phyloP scores from a whole-genome alignment of 2,113 vertebrate genomes.

The Oryzias curvinotus region DNA sequence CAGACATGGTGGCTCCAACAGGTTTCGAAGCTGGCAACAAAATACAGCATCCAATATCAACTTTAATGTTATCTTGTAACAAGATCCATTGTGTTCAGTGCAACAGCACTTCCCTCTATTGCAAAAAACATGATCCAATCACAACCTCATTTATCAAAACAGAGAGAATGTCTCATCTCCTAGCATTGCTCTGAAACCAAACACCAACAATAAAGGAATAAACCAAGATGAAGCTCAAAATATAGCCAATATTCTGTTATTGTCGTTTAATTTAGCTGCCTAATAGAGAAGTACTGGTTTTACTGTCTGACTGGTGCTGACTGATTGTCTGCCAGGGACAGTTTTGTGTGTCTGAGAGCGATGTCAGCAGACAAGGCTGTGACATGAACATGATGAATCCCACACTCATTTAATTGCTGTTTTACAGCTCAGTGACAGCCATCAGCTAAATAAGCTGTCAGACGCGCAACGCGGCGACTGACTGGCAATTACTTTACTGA shows the following conservation, averaged over 20 bases:
- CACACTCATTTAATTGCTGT: slow-evolving; percentile 62
- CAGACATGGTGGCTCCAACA: slow-evolving; percentile 13
- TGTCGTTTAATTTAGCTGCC: slow-evolving; percentile 9
- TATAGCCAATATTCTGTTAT: slow-evolving; percentile 14
- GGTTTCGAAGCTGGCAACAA: slow-evolving; percentile 1
- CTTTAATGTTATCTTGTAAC: slow-evolving; percentile 5
- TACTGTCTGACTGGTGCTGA: slow-evolving; percentile 29
- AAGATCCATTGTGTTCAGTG: background rate
- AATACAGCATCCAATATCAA: slow-evolving; percentile 3
- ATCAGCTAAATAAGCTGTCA: slow-evolving; percentile 67
- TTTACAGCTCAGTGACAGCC: slow-evolving; percentile 61
- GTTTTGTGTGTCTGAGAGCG: slow-evolving; percentile 44
- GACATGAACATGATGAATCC: slow-evolving; percentile 58
- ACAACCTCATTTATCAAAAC: slow-evolving; percentile 6
- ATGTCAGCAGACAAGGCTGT: slow-evolving; percentile 51
- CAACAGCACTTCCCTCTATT: background rate
- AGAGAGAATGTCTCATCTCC: background rate
- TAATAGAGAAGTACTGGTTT: slow-evolving; percentile 37
- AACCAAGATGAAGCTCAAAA: slow-evolving; percentile 15
- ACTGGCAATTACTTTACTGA: slow-evolving; percentile 45
- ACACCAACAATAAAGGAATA: background rate
- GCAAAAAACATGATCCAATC: background rate
- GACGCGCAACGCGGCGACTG: slow-evolving; percentile 16
- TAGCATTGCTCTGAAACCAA: background rate
- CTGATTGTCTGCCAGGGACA: slow-evolving; percentile 43